Percentiles rank a stretch among this genome's conserved stretches.
phyloP scores from a whole-genome alignment of 2,797 vertebrate species.

The Zenarchopterus dispar region DNA sequence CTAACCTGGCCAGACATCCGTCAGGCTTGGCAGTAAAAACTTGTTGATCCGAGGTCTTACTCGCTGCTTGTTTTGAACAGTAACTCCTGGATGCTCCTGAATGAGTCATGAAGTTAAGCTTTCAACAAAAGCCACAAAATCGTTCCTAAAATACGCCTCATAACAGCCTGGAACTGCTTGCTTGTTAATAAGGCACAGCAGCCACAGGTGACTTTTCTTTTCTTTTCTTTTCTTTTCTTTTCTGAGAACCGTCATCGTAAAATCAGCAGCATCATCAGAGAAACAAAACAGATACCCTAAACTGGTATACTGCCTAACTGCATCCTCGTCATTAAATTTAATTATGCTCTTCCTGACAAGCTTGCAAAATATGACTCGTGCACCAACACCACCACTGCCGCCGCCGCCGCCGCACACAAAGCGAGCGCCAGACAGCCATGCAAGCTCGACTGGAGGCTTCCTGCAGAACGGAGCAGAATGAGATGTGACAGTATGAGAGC shows the following conservation, averaged over 20 bases:
- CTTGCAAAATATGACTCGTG: slow-evolving; percentile 34
- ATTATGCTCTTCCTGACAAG: slow-evolving; percentile 33
- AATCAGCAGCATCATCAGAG: slow-evolving; percentile 1
- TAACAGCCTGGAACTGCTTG: too few relatives aligned
- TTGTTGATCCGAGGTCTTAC: too few relatives aligned
- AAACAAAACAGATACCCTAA: slow-evolving; percentile 15
- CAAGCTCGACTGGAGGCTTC: slow-evolving; percentile 37
- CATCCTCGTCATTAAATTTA: slow-evolving; percentile 18
- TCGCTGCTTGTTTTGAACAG: too few relatives aligned
- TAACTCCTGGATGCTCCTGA: too few relatives aligned
- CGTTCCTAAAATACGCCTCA: too few relatives aligned
- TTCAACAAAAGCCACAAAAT: too few relatives aligned
- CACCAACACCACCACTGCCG: too few relatives aligned
- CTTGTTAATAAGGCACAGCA: too few relatives aligned
- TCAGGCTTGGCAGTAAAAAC: too few relatives aligned
- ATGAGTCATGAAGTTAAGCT: too few relatives aligned
- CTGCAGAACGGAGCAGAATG: slow-evolving; percentile 48
- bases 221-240: too few relatives aligned
- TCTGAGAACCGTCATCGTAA: not conserved
- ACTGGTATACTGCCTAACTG: not conserved
- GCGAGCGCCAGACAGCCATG: slow-evolving; percentile 12
- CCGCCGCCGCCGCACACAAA: not conserved
- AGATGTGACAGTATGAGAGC: slow-evolving; percentile 69
- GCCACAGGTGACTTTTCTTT: not conserved
- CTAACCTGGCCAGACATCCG: too few relatives aligned